Evolutionary conservation across 2,113 vertebrate species (phyloP).

Genomic region (Heloderma charlesbogerti): DNA sequence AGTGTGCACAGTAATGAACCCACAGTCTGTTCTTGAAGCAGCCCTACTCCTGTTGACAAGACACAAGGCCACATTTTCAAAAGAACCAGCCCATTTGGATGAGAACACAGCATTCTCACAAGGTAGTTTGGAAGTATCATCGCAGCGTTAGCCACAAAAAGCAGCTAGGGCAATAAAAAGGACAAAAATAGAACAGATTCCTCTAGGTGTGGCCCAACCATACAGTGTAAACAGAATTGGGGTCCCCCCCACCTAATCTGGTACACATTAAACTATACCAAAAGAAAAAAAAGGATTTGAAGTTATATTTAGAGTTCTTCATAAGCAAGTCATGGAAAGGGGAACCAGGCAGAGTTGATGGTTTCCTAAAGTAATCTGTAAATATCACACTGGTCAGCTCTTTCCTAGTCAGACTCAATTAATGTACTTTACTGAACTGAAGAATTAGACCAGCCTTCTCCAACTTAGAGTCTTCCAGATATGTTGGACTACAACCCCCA

Average conservation of each 20-base stretch:
- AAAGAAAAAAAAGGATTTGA: conserved; percentile 2
- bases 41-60: neutral
- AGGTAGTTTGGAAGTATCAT: neutral
- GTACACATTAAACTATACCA: conserved; percentile 45
- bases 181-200: conserved; percentile 26
- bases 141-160: neutral
- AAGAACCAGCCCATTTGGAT: neutral
- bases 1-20: neutral
- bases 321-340: neutral
- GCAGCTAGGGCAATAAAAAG: conserved; percentile 10
- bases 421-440: neutral
- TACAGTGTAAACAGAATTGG: conserved; percentile 13
- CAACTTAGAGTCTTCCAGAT: no score
- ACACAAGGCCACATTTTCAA: conserved; percentile 3
- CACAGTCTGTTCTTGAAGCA: conserved; percentile 27
- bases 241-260: conserved; percentile 5
- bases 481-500: no score
- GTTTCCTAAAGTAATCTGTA: conserved; percentile 48
- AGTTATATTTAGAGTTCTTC: conserved; percentile 46
- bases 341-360: no score
- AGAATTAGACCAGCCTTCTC: neutral
- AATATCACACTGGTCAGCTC: conserved; percentile 15
- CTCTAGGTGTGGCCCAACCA: conserved; percentile 45
- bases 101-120: neutral
- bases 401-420: neutral